These are phyloP conservation scores for Apomyelois bistriatella DNA, from an alignment of 2,888 invertebrate species.

Conservation along the genomic window DNA sequence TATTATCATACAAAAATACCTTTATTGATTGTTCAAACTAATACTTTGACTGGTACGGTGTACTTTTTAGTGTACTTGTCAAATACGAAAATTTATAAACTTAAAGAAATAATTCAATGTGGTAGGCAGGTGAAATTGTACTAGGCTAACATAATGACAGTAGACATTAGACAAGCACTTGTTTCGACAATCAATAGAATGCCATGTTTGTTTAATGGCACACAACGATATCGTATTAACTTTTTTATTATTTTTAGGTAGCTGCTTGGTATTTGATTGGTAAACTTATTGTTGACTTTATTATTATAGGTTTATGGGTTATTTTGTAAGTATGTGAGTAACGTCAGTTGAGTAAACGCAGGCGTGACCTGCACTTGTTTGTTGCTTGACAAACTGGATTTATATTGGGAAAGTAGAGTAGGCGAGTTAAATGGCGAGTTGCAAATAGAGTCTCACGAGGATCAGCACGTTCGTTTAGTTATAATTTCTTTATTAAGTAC, in stretches of 20 bases:
- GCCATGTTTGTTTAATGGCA: slow-evolving; percentile 6
- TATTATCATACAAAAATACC: too few species aligned
- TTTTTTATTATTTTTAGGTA: slow-evolving; percentile 8
- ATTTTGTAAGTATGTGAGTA: background rate
- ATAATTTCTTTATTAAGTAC: too few species aligned
- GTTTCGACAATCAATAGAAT: slow-evolving; percentile 4
- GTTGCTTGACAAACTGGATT: too few species aligned
- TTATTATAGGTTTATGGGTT: background rate
- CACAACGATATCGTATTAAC: slow-evolving; percentile 2
- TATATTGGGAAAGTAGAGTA: background rate
- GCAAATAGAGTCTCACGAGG: too few species aligned
- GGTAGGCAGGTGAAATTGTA: background rate
- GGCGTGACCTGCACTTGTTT: slow-evolving; percentile 11
- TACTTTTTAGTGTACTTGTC: too few species aligned
- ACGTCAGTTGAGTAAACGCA: slow-evolving; percentile 10
- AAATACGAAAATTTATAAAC: too few species aligned
- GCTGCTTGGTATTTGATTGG: background rate
- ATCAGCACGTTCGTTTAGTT: too few species aligned
- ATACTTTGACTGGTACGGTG: too few species aligned
- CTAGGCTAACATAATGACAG: background rate
- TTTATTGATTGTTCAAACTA: too few species aligned
- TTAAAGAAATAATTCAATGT: too few species aligned
- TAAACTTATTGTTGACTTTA: background rate
- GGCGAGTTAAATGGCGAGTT: background rate
- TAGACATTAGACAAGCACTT: background rate